Percentiles rank a stretch among this genome's conserved stretches.
These are phyloP conservation scores for Nomada fabriciana DNA, from an alignment of 2,888 invertebrate genomes.

Conservation along the genomic window DNA sequence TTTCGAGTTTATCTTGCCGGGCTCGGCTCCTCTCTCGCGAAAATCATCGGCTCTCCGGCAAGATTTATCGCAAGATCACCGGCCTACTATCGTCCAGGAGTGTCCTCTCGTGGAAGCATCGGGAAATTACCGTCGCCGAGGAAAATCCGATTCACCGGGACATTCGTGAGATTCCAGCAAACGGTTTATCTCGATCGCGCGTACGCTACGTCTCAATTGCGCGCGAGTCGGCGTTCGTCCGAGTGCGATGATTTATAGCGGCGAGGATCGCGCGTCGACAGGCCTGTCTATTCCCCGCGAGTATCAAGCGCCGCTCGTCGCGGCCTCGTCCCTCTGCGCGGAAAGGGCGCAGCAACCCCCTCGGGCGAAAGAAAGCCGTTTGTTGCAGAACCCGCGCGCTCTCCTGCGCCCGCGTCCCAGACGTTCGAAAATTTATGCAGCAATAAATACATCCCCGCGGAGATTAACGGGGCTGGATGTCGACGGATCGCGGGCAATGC, in stretches of 20 bases:
- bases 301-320: too few relatives aligned
- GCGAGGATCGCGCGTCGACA: slow-evolving; percentile 10
- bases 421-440: slow-evolving; percentile 21
- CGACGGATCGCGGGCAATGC: background rate
- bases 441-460: slow-evolving; percentile 34
- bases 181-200: slow-evolving; percentile 67
- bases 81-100: slow-evolving; percentile 62
- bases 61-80: background rate
- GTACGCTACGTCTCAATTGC: slow-evolving; percentile 65
- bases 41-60: too few relatives aligned
- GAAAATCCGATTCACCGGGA: slow-evolving; percentile 26
- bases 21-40: too few relatives aligned
- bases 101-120: slow-evolving; percentile 78
- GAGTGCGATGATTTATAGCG: slow-evolving; percentile 54
- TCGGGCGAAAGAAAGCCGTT: background rate
- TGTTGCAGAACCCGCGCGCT: background rate
- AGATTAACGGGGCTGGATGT: slow-evolving; percentile 40
- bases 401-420: too few relatives aligned
- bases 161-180: slow-evolving; percentile 62
- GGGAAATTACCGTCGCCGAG: slow-evolving; percentile 78
- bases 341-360: background rate
- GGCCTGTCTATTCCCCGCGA: background rate
- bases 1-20: background rate
- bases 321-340: background rate
- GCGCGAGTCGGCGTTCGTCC: background rate